Percentiles rank a stretch among this genome's conserved stretches.
These are phyloP conservation scores for Ptyas mucosa DNA, from an alignment of 2,113 vertebrate species.

Conservation along the genomic window DNA sequence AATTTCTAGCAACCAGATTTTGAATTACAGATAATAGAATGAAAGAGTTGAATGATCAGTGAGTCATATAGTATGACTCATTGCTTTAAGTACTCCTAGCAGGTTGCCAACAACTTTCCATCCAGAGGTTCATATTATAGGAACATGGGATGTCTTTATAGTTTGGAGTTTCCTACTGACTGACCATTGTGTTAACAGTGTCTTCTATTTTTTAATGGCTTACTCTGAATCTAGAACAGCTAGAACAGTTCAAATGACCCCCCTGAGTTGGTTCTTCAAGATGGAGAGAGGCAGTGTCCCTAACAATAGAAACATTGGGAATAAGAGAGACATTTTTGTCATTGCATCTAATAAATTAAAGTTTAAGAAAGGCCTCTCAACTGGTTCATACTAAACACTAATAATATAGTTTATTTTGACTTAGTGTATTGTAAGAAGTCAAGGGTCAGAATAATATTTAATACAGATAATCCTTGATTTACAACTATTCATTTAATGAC, in stretches of 20 bases:
- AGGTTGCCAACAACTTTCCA: neutral
- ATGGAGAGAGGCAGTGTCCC: neutral
- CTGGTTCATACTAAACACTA: neutral
- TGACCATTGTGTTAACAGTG: neutral
- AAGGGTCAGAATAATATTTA: neutral
- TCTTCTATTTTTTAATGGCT: neutral
- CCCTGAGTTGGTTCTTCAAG: neutral
- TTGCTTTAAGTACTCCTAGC: neutral
- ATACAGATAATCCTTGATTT: neutral
- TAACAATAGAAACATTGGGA: neutral
- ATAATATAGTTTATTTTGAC: neutral
- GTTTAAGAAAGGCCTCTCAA: neutral
- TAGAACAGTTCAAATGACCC: neutral
- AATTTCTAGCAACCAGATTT: neutral
- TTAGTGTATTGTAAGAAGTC: neutral
- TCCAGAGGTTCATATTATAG: neutral
- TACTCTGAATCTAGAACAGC: neutral
- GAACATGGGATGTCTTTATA: neutral
- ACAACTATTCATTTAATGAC: neutral
- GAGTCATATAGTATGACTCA: neutral
- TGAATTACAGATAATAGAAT: neutral
- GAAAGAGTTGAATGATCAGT: neutral
- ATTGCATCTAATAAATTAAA: neutral
- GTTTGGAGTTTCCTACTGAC: neutral
- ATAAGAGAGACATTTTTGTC: neutral